phyloP scores from a whole-genome alignment of 2,797 vertebrate genomes.

The Poeciliopsis infans region DNA sequence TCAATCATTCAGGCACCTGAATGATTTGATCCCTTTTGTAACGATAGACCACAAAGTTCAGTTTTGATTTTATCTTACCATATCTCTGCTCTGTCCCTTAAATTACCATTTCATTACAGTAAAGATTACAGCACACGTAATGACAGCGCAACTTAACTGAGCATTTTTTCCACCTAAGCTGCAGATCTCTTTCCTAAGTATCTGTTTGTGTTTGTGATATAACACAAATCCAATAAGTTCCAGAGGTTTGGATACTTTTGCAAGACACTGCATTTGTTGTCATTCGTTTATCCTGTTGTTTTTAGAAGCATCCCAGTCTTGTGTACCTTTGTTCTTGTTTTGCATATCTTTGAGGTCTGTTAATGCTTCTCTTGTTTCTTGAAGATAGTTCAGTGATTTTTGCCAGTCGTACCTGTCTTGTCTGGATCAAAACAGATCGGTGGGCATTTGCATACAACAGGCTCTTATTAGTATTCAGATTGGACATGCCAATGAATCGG shows the following conservation, averaged over 20 bases:
- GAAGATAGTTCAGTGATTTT: not conserved
- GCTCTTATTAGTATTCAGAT: conserved; percentile 11
- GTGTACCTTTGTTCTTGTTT: not conserved
- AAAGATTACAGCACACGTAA: not conserved
- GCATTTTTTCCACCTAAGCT: not conserved
- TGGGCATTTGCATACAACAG: conserved; percentile 5
- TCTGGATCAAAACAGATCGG: too few species aligned
- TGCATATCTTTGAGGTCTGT: not conserved
- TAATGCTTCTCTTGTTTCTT: not conserved
- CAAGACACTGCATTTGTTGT: not conserved
- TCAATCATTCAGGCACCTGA: not conserved
- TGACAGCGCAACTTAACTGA: not conserved
- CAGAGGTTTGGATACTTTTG: not conserved
- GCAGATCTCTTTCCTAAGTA: not conserved
- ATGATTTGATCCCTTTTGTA: not conserved
- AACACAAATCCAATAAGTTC: not conserved
- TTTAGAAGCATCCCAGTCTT: not conserved
- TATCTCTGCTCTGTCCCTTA: not conserved
- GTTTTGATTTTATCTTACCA: not conserved
- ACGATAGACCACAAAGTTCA: not conserved
- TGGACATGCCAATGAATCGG: conserved; percentile 20
- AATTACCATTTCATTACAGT: not conserved
- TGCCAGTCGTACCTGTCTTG: not conserved
- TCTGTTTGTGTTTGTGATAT: not conserved
- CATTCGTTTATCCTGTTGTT: not conserved